Percentiles rank a stretch among this genome's conserved stretches.
Evolutionary conservation across 2,113 vertebrate genomes (phyloP).

Genomic region (Labeo rohita): DNA sequence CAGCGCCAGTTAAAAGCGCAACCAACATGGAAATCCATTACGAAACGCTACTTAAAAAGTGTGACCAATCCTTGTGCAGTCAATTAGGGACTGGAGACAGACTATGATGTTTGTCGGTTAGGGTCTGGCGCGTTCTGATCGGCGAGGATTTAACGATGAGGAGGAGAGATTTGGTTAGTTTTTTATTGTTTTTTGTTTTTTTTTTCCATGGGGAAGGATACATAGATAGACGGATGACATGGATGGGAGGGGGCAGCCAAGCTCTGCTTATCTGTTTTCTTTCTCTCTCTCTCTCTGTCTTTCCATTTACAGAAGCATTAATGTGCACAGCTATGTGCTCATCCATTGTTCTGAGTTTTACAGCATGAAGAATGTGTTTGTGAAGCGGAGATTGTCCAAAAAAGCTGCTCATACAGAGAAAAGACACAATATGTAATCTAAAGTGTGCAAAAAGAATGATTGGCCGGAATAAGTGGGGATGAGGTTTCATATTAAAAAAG

Average conservation of each 20-base stretch:
- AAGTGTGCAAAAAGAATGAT: constrained; percentile 71
- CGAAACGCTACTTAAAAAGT: constrained; percentile 83
- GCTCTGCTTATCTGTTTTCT: constrained; percentile 78
- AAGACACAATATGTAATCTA: constrained; percentile 66
- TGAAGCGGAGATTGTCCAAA: constrained; percentile 61
- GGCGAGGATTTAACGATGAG: constrained; percentile 73
- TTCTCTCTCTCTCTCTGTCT: constrained; percentile 48
- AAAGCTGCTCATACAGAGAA: constrained; percentile 50
- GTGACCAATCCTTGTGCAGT: constrained; percentile 87
- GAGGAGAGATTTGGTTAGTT: constrained; percentile 62
- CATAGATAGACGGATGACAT: constrained; percentile 42
- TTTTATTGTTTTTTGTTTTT: constrained; percentile 50
- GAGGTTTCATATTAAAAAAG: constrained; percentile 80
- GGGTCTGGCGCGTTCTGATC: constrained; percentile 73
- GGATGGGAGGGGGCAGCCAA: constrained; percentile 65
- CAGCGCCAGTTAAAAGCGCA: constrained; percentile 85
- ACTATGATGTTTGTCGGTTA: constrained; percentile 74
- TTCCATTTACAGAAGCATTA: constrained; percentile 73
- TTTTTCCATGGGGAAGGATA: constrained; percentile 13
- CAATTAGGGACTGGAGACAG: constrained; percentile 82
- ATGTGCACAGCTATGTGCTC: constrained; percentile 73
- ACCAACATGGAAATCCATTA: constrained; percentile 94
- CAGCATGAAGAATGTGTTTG: constrained; percentile 77
- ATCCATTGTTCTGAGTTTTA: constrained; percentile 78
- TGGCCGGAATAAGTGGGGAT: constrained; percentile 75